A percentile compares a stretch with the other conserved stretches of the same genome.
phyloP scores from a whole-genome alignment of 2,797 vertebrate genomes.

The Emydoidea blandingii region DNA sequence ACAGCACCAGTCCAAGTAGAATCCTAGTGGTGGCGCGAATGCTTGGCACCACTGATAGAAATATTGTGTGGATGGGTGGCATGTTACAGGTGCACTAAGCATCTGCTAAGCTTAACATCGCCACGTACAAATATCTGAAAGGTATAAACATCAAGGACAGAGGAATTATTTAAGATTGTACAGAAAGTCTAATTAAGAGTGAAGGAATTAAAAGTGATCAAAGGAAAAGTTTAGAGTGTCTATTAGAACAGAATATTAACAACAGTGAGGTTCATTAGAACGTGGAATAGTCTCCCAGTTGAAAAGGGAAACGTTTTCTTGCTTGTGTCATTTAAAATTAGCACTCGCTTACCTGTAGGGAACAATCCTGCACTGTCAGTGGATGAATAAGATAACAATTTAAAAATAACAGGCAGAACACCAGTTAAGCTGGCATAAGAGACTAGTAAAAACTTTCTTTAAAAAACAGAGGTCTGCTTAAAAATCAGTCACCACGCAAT shows the following conservation, averaged over 20 bases:
- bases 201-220: background rate
- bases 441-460: background rate
- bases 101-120: background rate
- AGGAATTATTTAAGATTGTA: background rate
- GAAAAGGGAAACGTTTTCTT: background rate
- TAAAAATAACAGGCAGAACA: background rate
- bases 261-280: background rate
- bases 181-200: background rate
- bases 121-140: background rate
- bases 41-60: fast-evolving
- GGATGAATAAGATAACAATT: background rate
- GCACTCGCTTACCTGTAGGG: background rate
- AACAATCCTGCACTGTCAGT: background rate
- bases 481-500: background rate
- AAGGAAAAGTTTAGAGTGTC: background rate
- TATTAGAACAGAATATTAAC: background rate
- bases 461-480: background rate
- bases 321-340: background rate
- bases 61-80: background rate
- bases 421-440: background rate
- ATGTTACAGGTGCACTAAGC: background rate
- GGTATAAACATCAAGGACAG: background rate
- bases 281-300: background rate
- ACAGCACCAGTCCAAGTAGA: fast-evolving
- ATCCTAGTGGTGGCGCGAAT: background rate